Evolutionary conservation across 2,797 vertebrate species (phyloP).

Genomic region (Acanthopagrus latus): DNA sequence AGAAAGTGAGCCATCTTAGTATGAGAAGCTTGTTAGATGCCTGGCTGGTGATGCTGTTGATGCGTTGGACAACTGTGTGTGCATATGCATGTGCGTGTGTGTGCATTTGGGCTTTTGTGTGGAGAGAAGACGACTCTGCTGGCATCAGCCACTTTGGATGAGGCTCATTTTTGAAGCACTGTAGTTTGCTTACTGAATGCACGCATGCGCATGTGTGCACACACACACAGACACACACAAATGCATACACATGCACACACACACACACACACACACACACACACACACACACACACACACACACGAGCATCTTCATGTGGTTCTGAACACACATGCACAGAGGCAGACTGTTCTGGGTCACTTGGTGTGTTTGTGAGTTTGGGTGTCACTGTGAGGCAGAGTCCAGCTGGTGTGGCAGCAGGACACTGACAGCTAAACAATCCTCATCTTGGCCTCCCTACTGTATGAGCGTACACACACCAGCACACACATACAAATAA

Average conservation of each 20-base stretch:
- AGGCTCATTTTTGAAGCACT: conserved; percentile 63
- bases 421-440: conserved; percentile 76
- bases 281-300: conserved; percentile 10
- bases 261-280: conserved; percentile 16
- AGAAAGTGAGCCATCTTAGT: conserved; percentile 71
- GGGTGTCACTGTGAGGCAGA: conserved; percentile 72
- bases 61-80: conserved; percentile 65
- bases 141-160: conserved; percentile 71
- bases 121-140: conserved; percentile 69
- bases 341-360: conserved; percentile 78
- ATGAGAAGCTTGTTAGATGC: conserved; percentile 78
- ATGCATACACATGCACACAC: conserved; percentile 11
- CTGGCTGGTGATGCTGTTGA: conserved; percentile 71
- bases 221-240: conserved; percentile 23
- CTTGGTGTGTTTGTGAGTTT: conserved; percentile 64
- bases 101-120: conserved; percentile 47
- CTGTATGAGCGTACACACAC: conserved; percentile 19
- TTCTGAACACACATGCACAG: conserved; percentile 49
- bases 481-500: background rate
- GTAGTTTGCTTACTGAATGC: conserved; percentile 52
- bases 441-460: conserved; percentile 62
- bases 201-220: conserved; percentile 10
- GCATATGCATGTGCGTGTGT: conserved; percentile 20
- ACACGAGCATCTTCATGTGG: conserved; percentile 50
- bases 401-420: conserved; percentile 82